Conservation (phyloP, 1,140 invertebrate genomes). For the Trichonephila clavata region DNA sequence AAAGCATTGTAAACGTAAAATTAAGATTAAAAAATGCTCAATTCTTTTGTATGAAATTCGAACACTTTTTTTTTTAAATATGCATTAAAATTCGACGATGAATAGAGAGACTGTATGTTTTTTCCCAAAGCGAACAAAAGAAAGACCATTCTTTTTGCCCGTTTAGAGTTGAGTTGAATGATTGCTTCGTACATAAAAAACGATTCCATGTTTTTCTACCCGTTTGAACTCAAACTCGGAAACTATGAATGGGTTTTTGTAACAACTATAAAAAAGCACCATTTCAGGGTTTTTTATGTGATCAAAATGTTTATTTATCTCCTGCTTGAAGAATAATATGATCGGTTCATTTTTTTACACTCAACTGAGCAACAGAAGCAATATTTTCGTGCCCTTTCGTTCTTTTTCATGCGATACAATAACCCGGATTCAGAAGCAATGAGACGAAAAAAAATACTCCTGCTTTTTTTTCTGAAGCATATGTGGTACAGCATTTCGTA, state of each 20-base stretch:
- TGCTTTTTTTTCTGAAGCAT: not conserved
- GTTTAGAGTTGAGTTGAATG: constrained; percentile 52
- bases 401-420: constrained; percentile 34
- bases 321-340: constrained; percentile 53
- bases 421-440: not conserved
- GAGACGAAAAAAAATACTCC: not conserved
- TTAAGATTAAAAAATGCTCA: not conserved
- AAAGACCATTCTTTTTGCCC: not conserved
- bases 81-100: no score
- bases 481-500: not conserved
- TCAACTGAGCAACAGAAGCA: constrained; percentile 31
- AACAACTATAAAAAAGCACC: constrained; percentile 41
- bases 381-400: constrained; percentile 23
- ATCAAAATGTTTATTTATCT: constrained; percentile 68
- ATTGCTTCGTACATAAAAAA: constrained; percentile 45
- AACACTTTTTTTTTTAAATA: no score
- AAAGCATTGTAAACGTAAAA: not conserved
- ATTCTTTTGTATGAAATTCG: no score
- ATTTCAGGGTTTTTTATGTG: constrained; percentile 33
- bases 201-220: not conserved
- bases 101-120: not conserved
- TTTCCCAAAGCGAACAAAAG: constrained; percentile 4
- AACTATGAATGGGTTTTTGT: constrained; percentile 46
- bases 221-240: not conserved
- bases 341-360: constrained; percentile 22